Base-by-base conservation (phyloP, 2,888 invertebrate species). In the Melieria crassipennis region DNA sequence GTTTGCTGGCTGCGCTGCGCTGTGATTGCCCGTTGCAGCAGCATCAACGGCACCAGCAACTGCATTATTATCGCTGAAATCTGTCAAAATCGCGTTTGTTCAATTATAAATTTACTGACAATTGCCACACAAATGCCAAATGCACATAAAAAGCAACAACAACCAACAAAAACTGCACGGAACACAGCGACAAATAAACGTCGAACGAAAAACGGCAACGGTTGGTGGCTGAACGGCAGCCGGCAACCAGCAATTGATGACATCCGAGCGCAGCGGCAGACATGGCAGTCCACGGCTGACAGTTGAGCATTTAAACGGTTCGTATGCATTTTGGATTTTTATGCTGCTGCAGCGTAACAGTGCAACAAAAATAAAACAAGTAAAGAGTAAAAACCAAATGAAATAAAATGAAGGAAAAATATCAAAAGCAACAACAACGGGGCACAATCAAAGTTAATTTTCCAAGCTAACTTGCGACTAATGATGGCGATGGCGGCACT, bases 31-130 rank as follows among this genome's bases (percentile, higher is more conserved):
- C 16, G 63, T 42, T 60, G 58, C 67, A 13, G 13, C 55, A 43
- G 62, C 62, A 11, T 10, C 11, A 11, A 11, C 47, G 7, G 46
- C 48, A 42, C 42, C 65, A 10, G 42, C 60, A 11, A 50, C 58
- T 65, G 65, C 60, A 62, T 65, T 68, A 71, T 73, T 69, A 69
- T 66, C 65, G 64, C 65, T 70, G 75, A 78, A 77, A 78, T 75
- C 78, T 78, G 78, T 78, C 78, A 76, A 76, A 76, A 75, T 76
- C 77, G 77, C 76, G 74, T 77, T 77, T 76, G 77, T 75, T 76
- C 75, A 77, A 76, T 76, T 78, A 77, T 75, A 77, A 76, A 78
- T 78, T 72, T 75, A 74, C 75, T 78, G 77, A 75, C 78, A 75
- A 75, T 76, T 76, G 77, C 76, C 76, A 74, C 78, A 77, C 75